A percentile compares a stretch with the other conserved stretches of the same genome.
phyloP scores from a whole-genome alignment of 2,888 invertebrate genomes.

The Dione vanillae region DNA sequence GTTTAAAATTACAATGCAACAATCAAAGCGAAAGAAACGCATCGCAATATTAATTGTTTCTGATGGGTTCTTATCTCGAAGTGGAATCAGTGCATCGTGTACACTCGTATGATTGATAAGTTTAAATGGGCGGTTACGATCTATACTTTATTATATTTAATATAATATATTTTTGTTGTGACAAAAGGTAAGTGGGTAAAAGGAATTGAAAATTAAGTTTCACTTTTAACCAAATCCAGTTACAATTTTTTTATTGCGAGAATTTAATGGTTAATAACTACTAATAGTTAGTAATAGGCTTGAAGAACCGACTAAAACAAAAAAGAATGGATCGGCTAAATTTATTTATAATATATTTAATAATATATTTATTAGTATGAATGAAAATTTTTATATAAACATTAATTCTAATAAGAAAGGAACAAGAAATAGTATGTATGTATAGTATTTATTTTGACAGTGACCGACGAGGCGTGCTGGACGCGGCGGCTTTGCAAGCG shows the following conservation, averaged over 20 bases:
- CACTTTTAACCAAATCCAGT: too few species aligned
- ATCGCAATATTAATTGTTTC: slow-evolving; percentile 45
- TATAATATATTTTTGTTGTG: neutral
- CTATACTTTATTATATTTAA: slow-evolving; percentile 21
- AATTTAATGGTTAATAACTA: too few species aligned
- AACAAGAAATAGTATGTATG: slow-evolving; percentile 6
- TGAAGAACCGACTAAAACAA: too few species aligned
- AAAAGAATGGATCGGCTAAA: too few species aligned
- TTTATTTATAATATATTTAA: too few species aligned
- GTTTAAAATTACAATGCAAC: slow-evolving; percentile 28
- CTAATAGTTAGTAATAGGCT: too few species aligned
- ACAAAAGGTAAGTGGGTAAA: neutral
- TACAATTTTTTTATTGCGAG: too few species aligned
- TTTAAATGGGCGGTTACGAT: slow-evolving; percentile 7
- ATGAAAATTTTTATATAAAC: neutral
- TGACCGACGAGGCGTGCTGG: slow-evolving; percentile 82
- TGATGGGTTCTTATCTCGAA: slow-evolving; percentile 40
- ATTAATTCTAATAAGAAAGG: neutral
- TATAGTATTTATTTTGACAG: slow-evolving; percentile 52
- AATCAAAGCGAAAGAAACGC: slow-evolving; percentile 40
- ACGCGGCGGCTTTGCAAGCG: slow-evolving; percentile 86
- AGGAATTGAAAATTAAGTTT: neutral
- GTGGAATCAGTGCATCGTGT: slow-evolving; percentile 30
- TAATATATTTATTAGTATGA: too few species aligned
- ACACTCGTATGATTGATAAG: slow-evolving; percentile 30